Conservation (phyloP, 2,797 vertebrate genomes). For the Sebastes vulpes region DNA sequence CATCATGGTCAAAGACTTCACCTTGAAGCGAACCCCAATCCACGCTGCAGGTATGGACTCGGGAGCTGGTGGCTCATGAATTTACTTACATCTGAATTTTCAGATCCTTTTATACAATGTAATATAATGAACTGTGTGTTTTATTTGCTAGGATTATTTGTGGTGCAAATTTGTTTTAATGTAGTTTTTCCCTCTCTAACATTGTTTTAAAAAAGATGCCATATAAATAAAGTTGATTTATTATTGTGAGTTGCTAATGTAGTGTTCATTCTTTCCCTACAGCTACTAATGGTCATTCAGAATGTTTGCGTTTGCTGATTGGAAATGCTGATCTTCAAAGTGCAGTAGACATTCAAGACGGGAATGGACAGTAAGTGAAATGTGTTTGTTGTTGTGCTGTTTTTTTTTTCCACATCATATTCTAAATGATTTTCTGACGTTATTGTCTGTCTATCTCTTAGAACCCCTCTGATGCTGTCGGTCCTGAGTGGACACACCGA, state of each 20-base stretch:
- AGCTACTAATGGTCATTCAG: constrained; percentile 98
- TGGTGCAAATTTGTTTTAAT: no score
- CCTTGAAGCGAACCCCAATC: constrained; percentile 95
- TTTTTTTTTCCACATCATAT: neutral
- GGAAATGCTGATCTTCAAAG: constrained; percentile 97
- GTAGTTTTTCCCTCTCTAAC: neutral
- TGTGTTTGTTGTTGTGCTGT: neutral
- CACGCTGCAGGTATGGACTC: constrained; percentile 92
- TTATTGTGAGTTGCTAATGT: neutral
- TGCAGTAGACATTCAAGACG: constrained; percentile 97
- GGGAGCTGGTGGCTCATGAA: neutral
- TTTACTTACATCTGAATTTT: neutral
- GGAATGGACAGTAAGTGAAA: constrained; percentile 94
- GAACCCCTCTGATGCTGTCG: constrained; percentile 97
- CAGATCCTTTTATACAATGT: neutral
- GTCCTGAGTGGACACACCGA: constrained; percentile 97
- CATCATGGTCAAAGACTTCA: constrained; percentile 95
- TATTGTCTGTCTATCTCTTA: constrained; percentile 60
- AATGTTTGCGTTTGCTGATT: constrained; percentile 96
- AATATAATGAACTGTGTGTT: neutral
- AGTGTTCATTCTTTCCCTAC: constrained; percentile 9
- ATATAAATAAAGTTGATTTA: neutral
- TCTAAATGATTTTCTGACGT: neutral
- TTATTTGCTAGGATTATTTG: neutral
- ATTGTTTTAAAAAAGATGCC: neutral